Evolutionary conservation across 2,888 invertebrate species (phyloP).

Genomic region (Zonitis immaculata): DNA sequence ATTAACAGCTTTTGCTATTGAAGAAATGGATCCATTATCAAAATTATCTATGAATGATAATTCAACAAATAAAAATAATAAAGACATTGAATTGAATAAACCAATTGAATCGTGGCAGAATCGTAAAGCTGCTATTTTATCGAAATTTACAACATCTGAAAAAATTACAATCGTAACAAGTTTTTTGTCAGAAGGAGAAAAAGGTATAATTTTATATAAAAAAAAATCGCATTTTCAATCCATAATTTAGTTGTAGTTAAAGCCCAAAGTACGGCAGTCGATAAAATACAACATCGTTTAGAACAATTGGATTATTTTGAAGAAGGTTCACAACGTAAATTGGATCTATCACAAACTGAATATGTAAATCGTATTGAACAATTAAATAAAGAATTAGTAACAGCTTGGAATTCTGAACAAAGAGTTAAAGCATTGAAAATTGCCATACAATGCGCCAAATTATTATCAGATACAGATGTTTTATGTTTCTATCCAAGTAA

Average conservation of each 20-base stretch:
- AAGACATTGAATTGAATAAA: constrained; percentile 34
- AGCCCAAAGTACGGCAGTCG: constrained; percentile 74
- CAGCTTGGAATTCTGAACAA: constrained; percentile 93
- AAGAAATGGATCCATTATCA: constrained; percentile 61
- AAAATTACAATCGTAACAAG: constrained; percentile 88
- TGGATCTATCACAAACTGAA: constrained; percentile 74
- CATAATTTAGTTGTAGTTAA: constrained; percentile 73
- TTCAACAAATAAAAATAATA: constrained; percentile 23
- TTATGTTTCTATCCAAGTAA: constrained; percentile 97
- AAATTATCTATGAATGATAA: constrained; percentile 54
- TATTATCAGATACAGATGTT: constrained; percentile 83
- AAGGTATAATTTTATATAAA: too few species aligned
- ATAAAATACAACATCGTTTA: constrained; percentile 83
- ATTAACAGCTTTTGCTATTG: constrained; percentile 63
- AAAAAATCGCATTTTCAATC: too few species aligned
- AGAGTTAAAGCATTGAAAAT: constrained; percentile 94
- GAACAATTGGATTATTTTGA: constrained; percentile 95
- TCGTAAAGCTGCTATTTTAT: constrained; percentile 72
- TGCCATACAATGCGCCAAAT: constrained; percentile 93
- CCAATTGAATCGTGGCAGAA: constrained; percentile 71
- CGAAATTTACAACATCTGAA: constrained; percentile 89
- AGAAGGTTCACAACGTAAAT: constrained; percentile 78
- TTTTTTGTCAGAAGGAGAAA: constrained; percentile 76
- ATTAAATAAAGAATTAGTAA: constrained; percentile 83
- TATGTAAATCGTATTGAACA: constrained; percentile 85